phyloP scores from a whole-genome alignment of 2,888 invertebrate species.

The Heterodera filipjevi region DNA sequence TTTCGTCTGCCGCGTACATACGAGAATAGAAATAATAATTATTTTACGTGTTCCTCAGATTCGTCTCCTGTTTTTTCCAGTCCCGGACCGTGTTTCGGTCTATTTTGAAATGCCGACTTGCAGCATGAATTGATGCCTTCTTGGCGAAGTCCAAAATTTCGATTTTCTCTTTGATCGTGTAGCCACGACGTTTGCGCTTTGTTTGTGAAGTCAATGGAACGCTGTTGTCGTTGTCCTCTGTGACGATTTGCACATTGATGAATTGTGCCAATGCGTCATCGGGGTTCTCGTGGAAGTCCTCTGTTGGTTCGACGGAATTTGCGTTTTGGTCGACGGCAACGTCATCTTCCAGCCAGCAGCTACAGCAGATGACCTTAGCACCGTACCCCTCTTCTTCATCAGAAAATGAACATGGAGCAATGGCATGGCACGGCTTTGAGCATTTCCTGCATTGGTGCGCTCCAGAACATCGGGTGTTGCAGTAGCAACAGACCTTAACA shows the following conservation, averaged over 20 bases:
- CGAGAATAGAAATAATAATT: no score
- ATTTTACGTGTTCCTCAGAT: no score
- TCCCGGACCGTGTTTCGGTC: conserved; percentile 1
- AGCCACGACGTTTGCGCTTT: not conserved
- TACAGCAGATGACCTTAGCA: not conserved
- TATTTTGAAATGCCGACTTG: not conserved
- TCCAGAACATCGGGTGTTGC: no score
- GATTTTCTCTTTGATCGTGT: not conserved
- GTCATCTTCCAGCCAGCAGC: not conserved
- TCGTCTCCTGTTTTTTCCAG: no score
- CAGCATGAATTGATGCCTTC: conserved; percentile 1
- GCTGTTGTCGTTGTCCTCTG: not conserved
- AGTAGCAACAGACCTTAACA: no score
- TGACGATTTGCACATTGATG: not conserved
- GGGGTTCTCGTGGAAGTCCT: no score
- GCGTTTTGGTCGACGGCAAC: not conserved
- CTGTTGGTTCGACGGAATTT: not conserved
- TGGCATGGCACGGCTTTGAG: conserved; percentile 18
- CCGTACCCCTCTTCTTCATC: not conserved
- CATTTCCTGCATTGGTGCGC: conserved; percentile 16
- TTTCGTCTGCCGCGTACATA: not conserved
- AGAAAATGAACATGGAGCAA: not conserved
- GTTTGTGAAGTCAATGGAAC: not conserved
- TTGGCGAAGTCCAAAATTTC: not conserved
- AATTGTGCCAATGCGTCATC: not conserved